Percentiles rank a stretch among this genome's conserved stretches.
Conservation (phyloP, 2,113 vertebrate genomes). For the Calidris pugnax region DNA sequence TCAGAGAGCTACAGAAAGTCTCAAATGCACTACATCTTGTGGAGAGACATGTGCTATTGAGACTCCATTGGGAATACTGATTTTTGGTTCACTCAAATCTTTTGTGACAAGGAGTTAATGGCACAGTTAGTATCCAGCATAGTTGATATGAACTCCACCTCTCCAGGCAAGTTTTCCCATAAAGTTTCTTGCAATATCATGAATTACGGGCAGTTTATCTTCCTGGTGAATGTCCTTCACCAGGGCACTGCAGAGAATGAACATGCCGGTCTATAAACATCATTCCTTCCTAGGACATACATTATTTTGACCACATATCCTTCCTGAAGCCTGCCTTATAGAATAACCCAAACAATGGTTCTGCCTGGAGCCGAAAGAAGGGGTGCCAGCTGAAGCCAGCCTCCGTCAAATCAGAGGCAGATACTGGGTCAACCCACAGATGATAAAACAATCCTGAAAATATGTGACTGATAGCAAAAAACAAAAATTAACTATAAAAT, state of each 20-base stretch:
- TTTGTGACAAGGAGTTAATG: background rate
- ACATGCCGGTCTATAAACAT: background rate
- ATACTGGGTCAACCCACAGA: background rate
- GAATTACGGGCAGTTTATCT: background rate
- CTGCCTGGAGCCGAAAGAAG: background rate
- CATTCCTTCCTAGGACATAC: background rate
- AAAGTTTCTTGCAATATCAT: background rate
- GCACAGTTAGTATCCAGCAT: background rate
- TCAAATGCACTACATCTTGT: background rate
- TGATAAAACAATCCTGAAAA: background rate
- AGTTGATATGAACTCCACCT: background rate
- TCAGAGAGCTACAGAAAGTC: background rate
- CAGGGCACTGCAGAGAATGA: background rate
- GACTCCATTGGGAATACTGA: accelerated
- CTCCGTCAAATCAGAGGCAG: background rate
- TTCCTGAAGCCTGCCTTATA: background rate
- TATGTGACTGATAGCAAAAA: background rate
- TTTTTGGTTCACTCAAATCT: background rate
- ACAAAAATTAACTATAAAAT: background rate
- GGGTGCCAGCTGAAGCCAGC: background rate
- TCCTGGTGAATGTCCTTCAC: background rate
- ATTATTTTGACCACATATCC: background rate
- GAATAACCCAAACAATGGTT: background rate
- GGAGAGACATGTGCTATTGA: background rate
- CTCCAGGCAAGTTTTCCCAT: background rate